A percentile compares a stretch with the other conserved stretches of the same genome.
These are phyloP conservation scores for Rutpela maculata DNA, from an alignment of 2,888 invertebrate genomes.

Conservation along the genomic window DNA sequence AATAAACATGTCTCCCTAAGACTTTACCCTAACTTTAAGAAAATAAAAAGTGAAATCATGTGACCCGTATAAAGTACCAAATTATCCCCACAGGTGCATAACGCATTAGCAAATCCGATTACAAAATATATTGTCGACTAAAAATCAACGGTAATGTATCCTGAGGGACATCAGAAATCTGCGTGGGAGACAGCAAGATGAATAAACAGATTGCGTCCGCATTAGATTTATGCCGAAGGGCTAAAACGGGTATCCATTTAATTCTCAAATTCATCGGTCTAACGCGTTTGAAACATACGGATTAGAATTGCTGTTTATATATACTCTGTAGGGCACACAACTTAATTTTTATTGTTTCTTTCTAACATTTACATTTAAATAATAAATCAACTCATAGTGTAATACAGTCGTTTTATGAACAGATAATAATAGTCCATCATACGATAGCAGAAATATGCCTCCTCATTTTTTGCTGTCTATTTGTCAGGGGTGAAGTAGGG, in stretches of 20 bases:
- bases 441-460: too few species aligned
- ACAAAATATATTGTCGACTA: constrained; percentile 39
- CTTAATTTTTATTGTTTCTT: not conserved
- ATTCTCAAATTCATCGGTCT: constrained; percentile 28
- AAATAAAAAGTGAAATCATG: not conserved
- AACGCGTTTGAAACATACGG: constrained; percentile 22
- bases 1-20: not conserved
- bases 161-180: constrained; percentile 62
- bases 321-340: constrained; percentile 5
- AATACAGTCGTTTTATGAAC: too few species aligned
- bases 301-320: constrained; percentile 15
- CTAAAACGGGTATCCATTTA: constrained; percentile 55
- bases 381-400: too few species aligned
- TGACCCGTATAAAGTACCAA: constrained; percentile 27
- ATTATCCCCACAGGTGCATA: constrained; percentile 47
- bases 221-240: constrained; percentile 57
- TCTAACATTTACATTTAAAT: too few species aligned
- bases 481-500: too few species aligned
- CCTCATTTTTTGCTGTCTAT: too few species aligned
- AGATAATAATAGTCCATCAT: too few species aligned
- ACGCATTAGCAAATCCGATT: constrained; percentile 50
- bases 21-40: constrained; percentile 3
- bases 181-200: constrained; percentile 71
- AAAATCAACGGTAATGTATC: constrained; percentile 59
- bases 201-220: constrained; percentile 69